phyloP scores from a whole-genome alignment of 2,888 invertebrate species.

The Noctua janthe region DNA sequence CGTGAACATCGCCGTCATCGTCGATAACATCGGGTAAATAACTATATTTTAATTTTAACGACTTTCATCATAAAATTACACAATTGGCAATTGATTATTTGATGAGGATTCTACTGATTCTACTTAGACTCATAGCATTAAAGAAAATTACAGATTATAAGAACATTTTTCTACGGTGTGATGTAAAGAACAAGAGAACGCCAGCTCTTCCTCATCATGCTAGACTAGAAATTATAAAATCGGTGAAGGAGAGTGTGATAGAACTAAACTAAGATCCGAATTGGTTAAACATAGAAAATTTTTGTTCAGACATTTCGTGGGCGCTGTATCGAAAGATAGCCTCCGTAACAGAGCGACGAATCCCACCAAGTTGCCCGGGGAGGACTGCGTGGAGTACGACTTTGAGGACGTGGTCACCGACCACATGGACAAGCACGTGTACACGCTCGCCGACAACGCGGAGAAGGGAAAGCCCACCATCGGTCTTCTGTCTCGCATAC shows the following conservation, averaged over 20 bases:
- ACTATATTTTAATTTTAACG: not conserved
- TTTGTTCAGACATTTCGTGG: constrained; percentile 64
- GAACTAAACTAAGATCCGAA: not conserved
- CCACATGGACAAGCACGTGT: constrained; percentile 92
- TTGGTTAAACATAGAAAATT: not conserved
- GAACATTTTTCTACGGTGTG: not conserved
- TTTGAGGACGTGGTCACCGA: constrained; percentile 75
- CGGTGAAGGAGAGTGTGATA: no score
- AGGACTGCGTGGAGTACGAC: constrained; percentile 89
- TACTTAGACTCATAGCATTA: not conserved
- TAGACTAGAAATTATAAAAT: not conserved
- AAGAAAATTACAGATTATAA: not conserved
- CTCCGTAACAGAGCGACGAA: constrained; percentile 85
- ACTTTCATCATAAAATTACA: not conserved
- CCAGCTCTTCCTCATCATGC: not conserved
- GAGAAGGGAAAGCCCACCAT: constrained; percentile 85
- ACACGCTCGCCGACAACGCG: constrained; percentile 83
- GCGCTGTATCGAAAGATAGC: constrained; percentile 82
- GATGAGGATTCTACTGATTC: not conserved
- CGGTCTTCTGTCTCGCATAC: constrained; percentile 93
- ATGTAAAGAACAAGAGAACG: not conserved
- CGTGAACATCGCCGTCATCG: constrained; percentile 68
- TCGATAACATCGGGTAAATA: constrained; percentile 79
- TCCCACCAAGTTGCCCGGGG: constrained; percentile 65
- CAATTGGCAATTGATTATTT: not conserved